Percentiles rank a stretch among this genome's conserved stretches.
phyloP scores from a whole-genome alignment of 2,888 invertebrate genomes.

The Hirtodrosophila cameraria region DNA sequence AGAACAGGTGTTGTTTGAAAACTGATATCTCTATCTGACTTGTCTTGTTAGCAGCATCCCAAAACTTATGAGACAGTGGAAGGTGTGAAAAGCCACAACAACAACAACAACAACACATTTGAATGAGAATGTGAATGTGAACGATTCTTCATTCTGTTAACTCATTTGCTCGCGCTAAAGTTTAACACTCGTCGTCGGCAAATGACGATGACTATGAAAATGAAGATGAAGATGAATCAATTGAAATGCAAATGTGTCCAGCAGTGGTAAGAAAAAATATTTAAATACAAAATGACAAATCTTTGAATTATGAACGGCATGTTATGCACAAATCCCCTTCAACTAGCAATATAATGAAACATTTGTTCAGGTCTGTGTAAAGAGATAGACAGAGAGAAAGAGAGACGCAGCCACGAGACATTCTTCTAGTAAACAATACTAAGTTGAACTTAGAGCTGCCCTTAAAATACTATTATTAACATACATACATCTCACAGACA shows the following conservation, averaged over 20 bases:
- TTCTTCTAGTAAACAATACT: too few species aligned
- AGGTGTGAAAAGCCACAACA: slow-evolving; percentile 65
- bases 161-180: slow-evolving; percentile 70
- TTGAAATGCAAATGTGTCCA: slow-evolving; percentile 72
- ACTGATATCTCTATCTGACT: slow-evolving; percentile 71
- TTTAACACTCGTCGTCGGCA: slow-evolving; percentile 58
- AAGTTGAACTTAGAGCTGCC: too few species aligned
- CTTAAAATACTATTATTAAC: too few species aligned
- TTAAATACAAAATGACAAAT: slow-evolving; percentile 78
- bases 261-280: slow-evolving; percentile 56
- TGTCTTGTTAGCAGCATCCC: slow-evolving; percentile 48
- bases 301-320: slow-evolving; percentile 70
- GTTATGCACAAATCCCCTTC: slow-evolving; percentile 12
- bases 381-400: too few species aligned
- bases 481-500: too few species aligned
- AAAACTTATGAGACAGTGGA: slow-evolving; percentile 48
- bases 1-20: slow-evolving; percentile 49
- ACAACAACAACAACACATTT: background rate
- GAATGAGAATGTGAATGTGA: slow-evolving; percentile 18
- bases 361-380: too few species aligned
- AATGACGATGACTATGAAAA: too few species aligned
- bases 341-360: background rate
- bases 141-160: slow-evolving; percentile 43
- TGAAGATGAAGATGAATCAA: slow-evolving; percentile 72
- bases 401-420: too few species aligned